A percentile compares a stretch with the other conserved stretches of the same genome.
These are phyloP conservation scores for Anguilla obscura DNA, from an alignment of 2,797 vertebrate genomes.

Conservation along the genomic window DNA sequence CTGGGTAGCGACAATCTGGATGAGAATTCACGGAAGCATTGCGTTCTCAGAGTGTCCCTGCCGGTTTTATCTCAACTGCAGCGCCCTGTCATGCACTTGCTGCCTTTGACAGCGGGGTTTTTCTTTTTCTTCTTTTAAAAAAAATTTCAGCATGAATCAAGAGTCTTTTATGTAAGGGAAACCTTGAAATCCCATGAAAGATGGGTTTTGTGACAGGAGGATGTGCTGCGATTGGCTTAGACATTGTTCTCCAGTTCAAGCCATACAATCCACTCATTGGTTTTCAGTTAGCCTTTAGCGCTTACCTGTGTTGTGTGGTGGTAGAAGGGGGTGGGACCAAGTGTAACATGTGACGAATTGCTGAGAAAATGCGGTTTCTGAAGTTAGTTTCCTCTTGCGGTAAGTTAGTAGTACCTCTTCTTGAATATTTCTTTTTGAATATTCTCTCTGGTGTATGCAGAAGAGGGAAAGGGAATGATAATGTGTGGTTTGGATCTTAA, in stretches of 20 bases:
- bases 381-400: slow-evolving; percentile 35
- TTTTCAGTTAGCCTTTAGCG: slow-evolving; percentile 26
- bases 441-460: slow-evolving; percentile 30
- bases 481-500: slow-evolving; percentile 24
- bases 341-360: slow-evolving; percentile 31
- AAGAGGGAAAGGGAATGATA: slow-evolving; percentile 34
- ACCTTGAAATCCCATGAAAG: slow-evolving; percentile 18
- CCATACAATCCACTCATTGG: not conserved
- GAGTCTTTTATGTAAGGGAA: slow-evolving; percentile 18
- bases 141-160: not conserved
- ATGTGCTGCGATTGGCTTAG: not conserved
- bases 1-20: not conserved
- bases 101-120: not conserved
- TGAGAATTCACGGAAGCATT: not conserved
- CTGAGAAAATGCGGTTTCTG: slow-evolving; percentile 31
- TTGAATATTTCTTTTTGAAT: slow-evolving; percentile 43
- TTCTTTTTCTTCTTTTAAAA: not conserved
- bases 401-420: slow-evolving; percentile 31
- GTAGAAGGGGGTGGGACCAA: not conserved
- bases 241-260: slow-evolving; percentile 1
- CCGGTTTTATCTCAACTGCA: not conserved
- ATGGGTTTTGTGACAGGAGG: not conserved
- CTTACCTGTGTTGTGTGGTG: slow-evolving; percentile 32
- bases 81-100: not conserved
- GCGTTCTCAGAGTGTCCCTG: not conserved